Evolutionary conservation across 2,113 vertebrate genomes (phyloP), one percentile per base, ranked within the genome.

Genomic region (Neogobius melanostomus): DNA sequence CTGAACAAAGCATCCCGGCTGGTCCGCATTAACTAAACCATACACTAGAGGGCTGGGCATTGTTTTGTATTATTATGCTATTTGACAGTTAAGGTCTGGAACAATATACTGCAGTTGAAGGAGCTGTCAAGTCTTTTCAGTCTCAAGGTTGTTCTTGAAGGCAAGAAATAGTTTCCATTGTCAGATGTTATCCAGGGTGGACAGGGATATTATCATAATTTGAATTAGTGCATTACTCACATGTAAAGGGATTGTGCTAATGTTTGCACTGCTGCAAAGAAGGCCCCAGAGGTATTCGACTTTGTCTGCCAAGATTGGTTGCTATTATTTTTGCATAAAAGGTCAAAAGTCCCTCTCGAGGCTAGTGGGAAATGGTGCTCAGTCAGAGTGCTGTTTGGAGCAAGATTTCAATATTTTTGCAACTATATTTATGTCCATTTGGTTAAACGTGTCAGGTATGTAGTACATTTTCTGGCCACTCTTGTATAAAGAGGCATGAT

Each of bases 71-170:
- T 44, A 75, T 80, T 73, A 82, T 83, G 64, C 51, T 54, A 74
- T 74, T 63, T 73, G 85, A 81, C 85, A 83, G 76, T 74, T 72
- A 83, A 79, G 28, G 62, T 82, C 71, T 83, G 85, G 61, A 83
- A 83, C 81, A 84, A 67, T 76, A 72, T 68, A 11, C 66, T 64
- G 45, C 70, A 69, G 67, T 73, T 76, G 16, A 75, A 76, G 76
- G 72, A 83, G 70, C 73, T 82, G 80, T 82, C 69, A 2, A 61
- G 69, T 74, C 46, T 48, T 51, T 65, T 77, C 9, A 87, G 71
- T 57, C 68, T 85, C 76, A 81, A 52, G 64, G 68, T 74, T 69
- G 48, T 76, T 82, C 72, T 83, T 77, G 74, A 63, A 77, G 75
- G 75, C 75, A 83, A 74, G 77, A 72, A 83, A 68, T 74, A 45